Percentiles rank a stretch among this genome's conserved stretches.
phyloP scores from a whole-genome alignment of 2,797 vertebrate genomes.

The Pipistrellus pygmaeus region DNA sequence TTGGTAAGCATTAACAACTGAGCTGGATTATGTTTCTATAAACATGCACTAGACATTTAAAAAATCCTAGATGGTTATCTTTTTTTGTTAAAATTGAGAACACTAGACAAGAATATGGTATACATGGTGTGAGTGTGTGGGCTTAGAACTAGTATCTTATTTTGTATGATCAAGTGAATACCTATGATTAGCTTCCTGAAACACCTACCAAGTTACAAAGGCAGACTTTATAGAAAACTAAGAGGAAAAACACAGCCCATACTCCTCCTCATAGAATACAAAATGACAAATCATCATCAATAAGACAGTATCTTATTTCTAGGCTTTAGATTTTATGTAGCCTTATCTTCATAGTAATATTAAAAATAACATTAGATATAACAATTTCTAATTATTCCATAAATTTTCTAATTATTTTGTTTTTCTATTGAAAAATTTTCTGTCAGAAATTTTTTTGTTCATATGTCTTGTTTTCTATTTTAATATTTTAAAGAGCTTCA shows the following conservation, averaged over 20 bases:
- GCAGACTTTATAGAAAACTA: not conserved
- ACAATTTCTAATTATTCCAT: not conserved
- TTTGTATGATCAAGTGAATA: constrained; percentile 47
- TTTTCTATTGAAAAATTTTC: not conserved
- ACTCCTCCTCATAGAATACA: not conserved
- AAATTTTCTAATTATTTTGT: not conserved
- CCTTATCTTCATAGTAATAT: not conserved
- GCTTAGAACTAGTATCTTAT: not conserved
- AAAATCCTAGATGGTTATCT: not conserved
- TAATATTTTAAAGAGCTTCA: not conserved
- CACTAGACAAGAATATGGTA: not conserved
- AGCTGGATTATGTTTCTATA: constrained; percentile 3
- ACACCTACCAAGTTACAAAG: not conserved
- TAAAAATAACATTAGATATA: constrained; percentile 5
- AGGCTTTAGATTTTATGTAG: not conserved
- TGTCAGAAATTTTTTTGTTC: not conserved
- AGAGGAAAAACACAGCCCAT: not conserved
- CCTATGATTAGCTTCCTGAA: constrained; percentile 1
- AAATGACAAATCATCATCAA: not conserved
- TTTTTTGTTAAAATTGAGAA: constrained; percentile 52
- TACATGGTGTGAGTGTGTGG: not conserved
- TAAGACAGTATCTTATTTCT: not conserved
- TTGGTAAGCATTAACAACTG: constrained; percentile 20
- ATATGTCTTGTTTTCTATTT: not conserved
- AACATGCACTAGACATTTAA: not conserved